Conservation (phyloP, 2,113 vertebrate species). For the Eudyptes chrysolophus region DNA sequence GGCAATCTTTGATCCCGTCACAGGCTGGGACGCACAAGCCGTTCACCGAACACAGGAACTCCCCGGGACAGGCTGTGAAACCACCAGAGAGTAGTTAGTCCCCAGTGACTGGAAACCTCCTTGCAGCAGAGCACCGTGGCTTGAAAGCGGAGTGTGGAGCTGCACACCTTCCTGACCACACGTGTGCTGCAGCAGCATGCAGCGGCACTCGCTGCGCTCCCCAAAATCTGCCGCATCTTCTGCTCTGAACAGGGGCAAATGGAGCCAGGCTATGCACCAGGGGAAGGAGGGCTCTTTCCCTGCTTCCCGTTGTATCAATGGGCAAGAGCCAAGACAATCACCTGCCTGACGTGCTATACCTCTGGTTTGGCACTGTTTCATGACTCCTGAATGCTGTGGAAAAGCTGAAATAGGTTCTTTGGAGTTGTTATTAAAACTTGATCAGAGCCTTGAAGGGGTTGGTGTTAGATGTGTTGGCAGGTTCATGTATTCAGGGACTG, state of each 20-base stretch:
- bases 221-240: not conserved
- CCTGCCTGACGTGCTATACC: rapidly evolving
- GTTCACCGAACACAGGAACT: slow-evolving; percentile 85
- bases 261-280: not conserved
- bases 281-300: not conserved
- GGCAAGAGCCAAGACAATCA: not conserved
- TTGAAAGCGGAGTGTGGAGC: not conserved
- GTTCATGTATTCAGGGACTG: not conserved
- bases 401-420: not conserved
- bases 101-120: not conserved
- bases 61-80: slow-evolving; percentile 85
- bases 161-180: not conserved
- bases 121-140: not conserved
- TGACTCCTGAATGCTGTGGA: rapidly evolving
- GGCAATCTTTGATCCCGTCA: slow-evolving; percentile 90
- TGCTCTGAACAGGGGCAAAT: not conserved
- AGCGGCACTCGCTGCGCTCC: not conserved
- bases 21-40: slow-evolving; percentile 90
- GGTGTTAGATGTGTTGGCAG: not conserved
- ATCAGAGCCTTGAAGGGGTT: not conserved
- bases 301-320: not conserved
- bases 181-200: not conserved
- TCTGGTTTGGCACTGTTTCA: not conserved
- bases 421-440: not conserved
- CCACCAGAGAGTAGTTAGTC: not conserved